These are phyloP conservation scores for Oceanodroma tethys DNA, from an alignment of 2,113 vertebrate species.

Conservation along the genomic window DNA sequence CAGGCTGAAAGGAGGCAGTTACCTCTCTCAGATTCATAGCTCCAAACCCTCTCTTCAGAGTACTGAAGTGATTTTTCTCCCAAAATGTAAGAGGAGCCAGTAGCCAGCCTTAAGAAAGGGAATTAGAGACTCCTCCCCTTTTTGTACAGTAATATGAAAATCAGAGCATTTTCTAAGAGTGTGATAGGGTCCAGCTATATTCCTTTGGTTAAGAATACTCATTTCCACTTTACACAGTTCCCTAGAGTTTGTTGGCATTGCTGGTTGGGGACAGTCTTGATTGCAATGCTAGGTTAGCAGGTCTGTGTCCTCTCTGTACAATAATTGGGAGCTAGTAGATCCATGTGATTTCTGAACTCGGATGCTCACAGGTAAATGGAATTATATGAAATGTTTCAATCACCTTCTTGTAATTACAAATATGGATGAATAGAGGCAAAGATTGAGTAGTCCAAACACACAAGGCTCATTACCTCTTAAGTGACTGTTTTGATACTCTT, in stretches of 20 bases:
- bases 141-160: neutral
- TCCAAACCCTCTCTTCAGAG: neutral
- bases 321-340: neutral
- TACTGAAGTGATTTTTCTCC: neutral
- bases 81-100: neutral
- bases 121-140: neutral
- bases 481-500: neutral
- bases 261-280: neutral
- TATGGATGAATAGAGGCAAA: neutral
- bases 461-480: neutral
- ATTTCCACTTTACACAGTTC: neutral
- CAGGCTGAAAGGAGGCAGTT: neutral
- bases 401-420: neutral
- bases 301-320: neutral
- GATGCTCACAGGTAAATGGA: neutral
- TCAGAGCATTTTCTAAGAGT: neutral
- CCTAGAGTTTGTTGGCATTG: neutral
- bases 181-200: neutral
- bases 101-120: neutral
- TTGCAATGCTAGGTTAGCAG: neutral
- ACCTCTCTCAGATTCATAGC: neutral
- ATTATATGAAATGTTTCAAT: neutral
- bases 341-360: neutral
- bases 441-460: neutral
- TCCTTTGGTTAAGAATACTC: neutral